Conservation (phyloP, 2,888 invertebrate genomes). For the Acleris sparsana region DNA sequence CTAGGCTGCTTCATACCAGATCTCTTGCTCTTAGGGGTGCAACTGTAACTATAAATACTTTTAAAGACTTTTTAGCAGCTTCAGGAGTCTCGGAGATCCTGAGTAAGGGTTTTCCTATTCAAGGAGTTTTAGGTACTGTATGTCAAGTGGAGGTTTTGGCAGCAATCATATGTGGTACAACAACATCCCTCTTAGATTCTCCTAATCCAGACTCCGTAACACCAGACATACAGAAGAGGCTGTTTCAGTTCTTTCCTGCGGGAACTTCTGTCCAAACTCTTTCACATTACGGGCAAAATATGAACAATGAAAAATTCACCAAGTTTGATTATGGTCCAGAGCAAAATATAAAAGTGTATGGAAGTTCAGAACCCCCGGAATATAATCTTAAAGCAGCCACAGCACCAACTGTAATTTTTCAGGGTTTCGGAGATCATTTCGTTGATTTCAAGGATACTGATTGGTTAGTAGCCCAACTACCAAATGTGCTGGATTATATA, state of each 20-base stretch:
- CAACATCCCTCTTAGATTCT: no score
- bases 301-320: neutral
- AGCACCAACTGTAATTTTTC: neutral
- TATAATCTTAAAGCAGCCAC: neutral
- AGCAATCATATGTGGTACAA: no score
- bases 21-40: no score
- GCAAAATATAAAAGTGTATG: constrained; percentile 1
- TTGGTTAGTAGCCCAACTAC: constrained; percentile 77
- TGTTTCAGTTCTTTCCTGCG: neutral
- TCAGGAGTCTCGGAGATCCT: no score
- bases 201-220: no score
- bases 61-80: no score
- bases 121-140: no score
- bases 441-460: constrained; percentile 83
- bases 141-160: no score
- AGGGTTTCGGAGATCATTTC: neutral
- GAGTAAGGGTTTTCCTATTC: no score
- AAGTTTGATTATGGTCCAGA: constrained; percentile 4
- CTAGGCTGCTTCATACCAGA: no score
- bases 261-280: neutral
- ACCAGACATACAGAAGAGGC: no score
- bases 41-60: no score
- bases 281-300: neutral
- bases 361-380: neutral
- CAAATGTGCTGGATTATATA: constrained; percentile 81